Conservation (phyloP, 2,797 vertebrate species). For the Prionace glauca region DNA sequence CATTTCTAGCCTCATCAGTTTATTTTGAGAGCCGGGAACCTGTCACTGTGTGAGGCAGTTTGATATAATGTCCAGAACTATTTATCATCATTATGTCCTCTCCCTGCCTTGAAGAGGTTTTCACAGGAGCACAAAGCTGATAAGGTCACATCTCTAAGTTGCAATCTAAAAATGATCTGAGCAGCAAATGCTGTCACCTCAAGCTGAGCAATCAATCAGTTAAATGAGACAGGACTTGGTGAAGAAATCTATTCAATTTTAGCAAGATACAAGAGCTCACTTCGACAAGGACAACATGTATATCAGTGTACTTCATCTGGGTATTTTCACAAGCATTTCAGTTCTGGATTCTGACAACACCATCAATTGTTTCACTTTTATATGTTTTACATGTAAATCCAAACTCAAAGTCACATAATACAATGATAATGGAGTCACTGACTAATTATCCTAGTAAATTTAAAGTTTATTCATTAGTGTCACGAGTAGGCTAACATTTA, state of each 20-base stretch:
- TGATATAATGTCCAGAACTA: neutral
- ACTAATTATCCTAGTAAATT: neutral
- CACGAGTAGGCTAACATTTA: no score
- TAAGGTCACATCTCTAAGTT: constrained; percentile 15
- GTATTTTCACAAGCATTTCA: neutral
- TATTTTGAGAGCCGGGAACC: neutral
- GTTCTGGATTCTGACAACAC: neutral
- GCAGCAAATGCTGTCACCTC: constrained; percentile 1
- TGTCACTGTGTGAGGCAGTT: neutral
- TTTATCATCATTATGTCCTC: constrained; percentile 7
- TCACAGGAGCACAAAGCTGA: neutral
- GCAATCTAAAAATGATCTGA: neutral
- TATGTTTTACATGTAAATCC: neutral
- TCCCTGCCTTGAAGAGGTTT: neutral
- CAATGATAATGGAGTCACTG: neutral
- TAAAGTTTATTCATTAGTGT: no score
- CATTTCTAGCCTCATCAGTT: neutral
- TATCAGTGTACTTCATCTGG: neutral
- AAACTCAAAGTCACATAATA: neutral
- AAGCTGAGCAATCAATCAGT: neutral
- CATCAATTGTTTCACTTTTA: neutral
- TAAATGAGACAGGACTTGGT: neutral
- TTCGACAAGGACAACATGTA: neutral
- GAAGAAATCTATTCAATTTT: neutral
- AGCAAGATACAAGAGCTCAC: neutral